Percentiles rank a stretch among this genome's conserved stretches.
Conservation (phyloP, 1,140 invertebrate species). For the Neodiprion pinetum region DNA sequence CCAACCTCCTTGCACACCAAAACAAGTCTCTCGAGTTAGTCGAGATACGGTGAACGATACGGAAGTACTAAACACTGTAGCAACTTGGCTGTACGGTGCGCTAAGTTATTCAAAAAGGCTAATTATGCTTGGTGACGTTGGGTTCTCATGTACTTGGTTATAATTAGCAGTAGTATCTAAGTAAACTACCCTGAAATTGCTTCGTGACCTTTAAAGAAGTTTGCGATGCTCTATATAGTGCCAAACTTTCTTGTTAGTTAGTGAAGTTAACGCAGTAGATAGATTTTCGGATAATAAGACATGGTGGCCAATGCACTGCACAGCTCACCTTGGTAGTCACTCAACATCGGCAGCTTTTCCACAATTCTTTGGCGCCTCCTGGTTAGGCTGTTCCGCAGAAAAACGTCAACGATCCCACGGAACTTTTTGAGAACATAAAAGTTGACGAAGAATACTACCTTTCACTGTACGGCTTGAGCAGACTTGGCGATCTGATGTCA, state of each 20-base stretch:
- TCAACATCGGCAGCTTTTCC: background rate
- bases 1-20: background rate
- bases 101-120: background rate
- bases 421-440: background rate
- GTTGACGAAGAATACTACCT: background rate
- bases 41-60: background rate
- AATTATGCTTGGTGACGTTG: background rate
- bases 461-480: background rate
- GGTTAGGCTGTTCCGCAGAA: background rate
- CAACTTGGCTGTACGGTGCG: background rate
- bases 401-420: background rate
- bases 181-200: background rate
- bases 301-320: background rate
- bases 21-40: background rate
- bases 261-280: background rate
- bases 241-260: background rate
- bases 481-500: background rate
- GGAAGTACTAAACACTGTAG: too few relatives aligned
- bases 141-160: background rate
- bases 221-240: background rate
- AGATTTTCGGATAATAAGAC: background rate
- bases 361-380: background rate
- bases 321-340: slow-evolving; percentile 1
- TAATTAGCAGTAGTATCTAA: background rate
- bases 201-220: background rate